These are phyloP conservation scores for Xerus inauris DNA, from an alignment of 2,113 vertebrate species.

Conservation along the genomic window DNA sequence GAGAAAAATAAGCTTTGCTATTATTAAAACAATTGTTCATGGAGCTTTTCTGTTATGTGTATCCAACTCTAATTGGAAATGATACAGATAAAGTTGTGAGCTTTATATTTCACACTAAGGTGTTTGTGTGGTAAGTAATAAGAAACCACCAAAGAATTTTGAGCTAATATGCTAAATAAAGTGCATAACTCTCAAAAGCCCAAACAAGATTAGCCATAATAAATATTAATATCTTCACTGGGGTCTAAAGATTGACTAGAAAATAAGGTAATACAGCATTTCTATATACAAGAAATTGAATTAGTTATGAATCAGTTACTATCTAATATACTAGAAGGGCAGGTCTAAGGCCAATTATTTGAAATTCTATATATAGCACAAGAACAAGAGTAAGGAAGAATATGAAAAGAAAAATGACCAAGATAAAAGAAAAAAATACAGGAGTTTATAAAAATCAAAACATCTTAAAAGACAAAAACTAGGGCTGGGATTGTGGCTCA, in stretches of 20 bases:
- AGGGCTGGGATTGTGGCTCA: too few relatives aligned
- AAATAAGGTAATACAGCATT: constrained; percentile 10
- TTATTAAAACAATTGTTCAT: not conserved
- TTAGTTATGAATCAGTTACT: not conserved
- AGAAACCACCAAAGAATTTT: not conserved
- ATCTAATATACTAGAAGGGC: not conserved
- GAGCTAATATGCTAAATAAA: not conserved
- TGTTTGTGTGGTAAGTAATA: not conserved
- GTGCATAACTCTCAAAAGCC: not conserved
- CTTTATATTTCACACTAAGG: not conserved
- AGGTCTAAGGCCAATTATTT: not conserved
- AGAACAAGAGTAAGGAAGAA: not conserved
- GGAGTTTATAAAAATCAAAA: constrained; percentile 14
- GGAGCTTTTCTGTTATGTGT: not conserved
- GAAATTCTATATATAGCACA: not conserved
- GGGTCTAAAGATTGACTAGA: not conserved
- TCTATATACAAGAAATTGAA: not conserved
- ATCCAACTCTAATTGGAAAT: constrained; percentile 7
- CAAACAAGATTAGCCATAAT: not conserved
- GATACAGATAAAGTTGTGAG: not conserved
- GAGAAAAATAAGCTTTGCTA: not conserved
- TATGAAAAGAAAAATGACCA: not conserved
- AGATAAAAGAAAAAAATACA: not conserved
- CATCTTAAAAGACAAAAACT: not conserved
- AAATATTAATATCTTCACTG: not conserved